Base-by-base conservation (phyloP, 2,797 vertebrate genomes). In the Syngnathus rostellatus region DNA sequence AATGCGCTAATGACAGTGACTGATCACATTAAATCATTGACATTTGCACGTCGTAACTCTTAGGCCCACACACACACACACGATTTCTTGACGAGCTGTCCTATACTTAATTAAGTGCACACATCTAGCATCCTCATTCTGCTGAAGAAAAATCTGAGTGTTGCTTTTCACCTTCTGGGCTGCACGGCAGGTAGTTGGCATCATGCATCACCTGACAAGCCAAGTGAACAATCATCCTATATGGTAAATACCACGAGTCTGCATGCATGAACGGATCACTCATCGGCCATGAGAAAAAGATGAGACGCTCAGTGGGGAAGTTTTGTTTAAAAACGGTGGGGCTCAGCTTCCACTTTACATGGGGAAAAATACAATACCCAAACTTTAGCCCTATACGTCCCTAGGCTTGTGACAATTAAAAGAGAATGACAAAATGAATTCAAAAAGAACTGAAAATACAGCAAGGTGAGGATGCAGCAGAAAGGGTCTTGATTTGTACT, bases 1-100 rank as follows among this genome's bases (percentile, higher is more conserved):
- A 81, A 74, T 58, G 40, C 64, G 85, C 78, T 83, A 77, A 82
- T 83, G 87, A 82, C 74, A 80, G 31, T 31, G 59, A 64, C 77
- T 62, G 75, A 64, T 88, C 88, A 83, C 88, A 90, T 87, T 82
- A 88, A 87, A 74, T 74, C 72, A n/a, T 68, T 75, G 72, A 83
- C 83, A 74, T 81, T 87, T 80, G 73, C 79, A 73, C 84, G 78
- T 70, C 60, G 53, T 77, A 62, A 48, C 62, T 60, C 72, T 71
- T 8, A 7, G 16, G 72, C 84, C 82, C 86, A 31, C 85, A 87
- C 83, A 81, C 77, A 81, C 77, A 23, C 23, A 81, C 81, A 67
- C 82, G 67, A 74, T 65, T 79, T 78, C 65, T 68, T 78, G 78
- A 84, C 78, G 82, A 21, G 71, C 77, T 74, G 76, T 16, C 16